Evolutionary conservation across 2,797 vertebrate genomes (phyloP), one percentile per base, ranked within the genome.

Genomic region (Platalea minor): DNA sequence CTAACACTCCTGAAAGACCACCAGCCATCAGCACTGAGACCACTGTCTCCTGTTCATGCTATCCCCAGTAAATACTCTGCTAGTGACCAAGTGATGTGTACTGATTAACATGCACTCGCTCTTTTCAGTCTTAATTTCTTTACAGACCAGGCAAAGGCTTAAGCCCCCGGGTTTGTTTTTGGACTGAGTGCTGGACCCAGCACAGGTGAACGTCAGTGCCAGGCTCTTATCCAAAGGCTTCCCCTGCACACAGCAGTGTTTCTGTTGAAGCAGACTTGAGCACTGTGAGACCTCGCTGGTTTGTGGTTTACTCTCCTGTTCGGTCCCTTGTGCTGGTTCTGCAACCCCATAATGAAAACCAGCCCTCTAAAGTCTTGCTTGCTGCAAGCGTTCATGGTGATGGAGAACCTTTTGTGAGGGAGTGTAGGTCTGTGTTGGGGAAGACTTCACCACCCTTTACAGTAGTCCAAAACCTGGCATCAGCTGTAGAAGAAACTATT

Each of bases 331-430:
- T 17, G 35, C 39, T 46, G 6, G 5, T 23, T 69, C n/a, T 91
- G 33, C 59, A 64, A 54, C 4, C 26, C 51, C 3, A 3, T 13
- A 5, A 64, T 24, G 13, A 57, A 83, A 88, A 17, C 6, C 33
- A 53, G 5, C 8, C 9, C 37, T 4, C 33, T 31, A 0, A 21
- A 77, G 17, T 28, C 25, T 17, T 60, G n/a, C 4, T 10, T 45
- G n/a, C 17, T 63, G 46, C 21, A 81, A 50, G 4, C 11, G 24
- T 39, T 85, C 13, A 5, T 61, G 39, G 33, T n/a, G 63, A 35
- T 63, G 29, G 43, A 69, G 56, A 74, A 37, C 5, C 5, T 67
- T 54, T 20, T 21, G 19, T 33, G 29, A 6, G 13, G 8, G 11
- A 56, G 20, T 6, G 19, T 10, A 69, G 29, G 1, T 69, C 19